Evolutionary conservation across 2,888 invertebrate species (phyloP), one percentile per base, ranked within the genome.

Genomic region (Plagiodera versicolora): DNA sequence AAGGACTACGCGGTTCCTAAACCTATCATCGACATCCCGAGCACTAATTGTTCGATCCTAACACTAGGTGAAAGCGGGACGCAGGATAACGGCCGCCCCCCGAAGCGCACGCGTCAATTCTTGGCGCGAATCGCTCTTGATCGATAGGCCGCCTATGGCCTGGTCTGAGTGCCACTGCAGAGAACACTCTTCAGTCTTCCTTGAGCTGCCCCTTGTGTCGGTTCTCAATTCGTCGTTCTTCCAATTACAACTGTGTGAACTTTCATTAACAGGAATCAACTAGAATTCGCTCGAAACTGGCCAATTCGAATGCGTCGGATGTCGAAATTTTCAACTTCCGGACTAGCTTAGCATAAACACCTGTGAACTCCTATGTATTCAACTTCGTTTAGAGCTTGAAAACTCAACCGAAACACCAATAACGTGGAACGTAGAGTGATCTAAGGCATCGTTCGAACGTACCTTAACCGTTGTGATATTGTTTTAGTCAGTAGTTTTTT

Each of bases 91-190:
- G 60, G 58, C 58, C 35, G 57, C 59, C 55, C 52, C 47, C 64
- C 62, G 65, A 52, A 55, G 69, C 65, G 72, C 70, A 68, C 67
- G 74, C 73, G 72, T 71, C 64, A 67, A 60, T 69, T 75, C 73
- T 74, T 75, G 75, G 75, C 74, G 75, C 74, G 74, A 74, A 74
- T 69, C 67, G 65, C 55, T 56, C 65, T 62, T 74, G 75, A 74
- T 73, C 74, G 71, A 74, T 74, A 72, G 72, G 73, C 68, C 68
- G 69, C 70, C 68, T 68, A 68, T 70, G 72, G 70, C 76, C 75
- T 73, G 74, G 75, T 70, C 70, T 74, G 67, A 73, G 72, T 74
- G 69, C 67, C 69, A 74, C 72, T 74, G 74, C 75, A 74, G 62
- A 58, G 64, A 60, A 14, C 14, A 39, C 39, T 55, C n/a, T n/a